phyloP scores from a whole-genome alignment of 2,888 invertebrate species.

The Campoplex nolae region DNA sequence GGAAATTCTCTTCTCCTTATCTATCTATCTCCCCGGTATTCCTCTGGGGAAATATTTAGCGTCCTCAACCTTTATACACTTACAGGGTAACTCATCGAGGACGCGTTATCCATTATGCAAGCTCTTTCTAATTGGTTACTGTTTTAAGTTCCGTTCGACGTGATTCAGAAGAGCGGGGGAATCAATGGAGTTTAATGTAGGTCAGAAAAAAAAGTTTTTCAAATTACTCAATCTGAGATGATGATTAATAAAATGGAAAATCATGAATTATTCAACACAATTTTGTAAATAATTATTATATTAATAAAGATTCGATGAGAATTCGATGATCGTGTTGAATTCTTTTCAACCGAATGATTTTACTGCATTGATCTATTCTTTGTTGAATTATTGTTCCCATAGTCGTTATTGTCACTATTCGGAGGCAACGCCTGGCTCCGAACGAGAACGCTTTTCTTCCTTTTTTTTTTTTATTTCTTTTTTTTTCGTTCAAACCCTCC shows the following conservation, averaged over 20 bases:
- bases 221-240: background rate
- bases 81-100: conserved; percentile 72
- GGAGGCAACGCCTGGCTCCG: conserved; percentile 51
- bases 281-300: background rate
- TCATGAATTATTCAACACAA: background rate
- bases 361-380: background rate
- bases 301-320: background rate
- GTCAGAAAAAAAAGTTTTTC: background rate
- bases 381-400: background rate
- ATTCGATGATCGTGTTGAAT: background rate
- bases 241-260: background rate
- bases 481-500: conserved; percentile 52
- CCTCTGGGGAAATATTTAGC: conserved; percentile 79
- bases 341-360: background rate
- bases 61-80: conserved; percentile 78
- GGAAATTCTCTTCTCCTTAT: conserved; percentile 22
- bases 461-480: conserved; percentile 33
- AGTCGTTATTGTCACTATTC: conserved; percentile 29
- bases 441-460: conserved; percentile 45
- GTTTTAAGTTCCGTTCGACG: conserved; percentile 50
- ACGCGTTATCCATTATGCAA: conserved; percentile 81
- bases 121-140: conserved; percentile 80
- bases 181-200: background rate
- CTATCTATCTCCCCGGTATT: conserved; percentile 64
- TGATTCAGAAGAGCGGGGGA: background rate